Base-by-base conservation (phyloP, 1,140 invertebrate species). In the Choristoneura fumiferana region DNA sequence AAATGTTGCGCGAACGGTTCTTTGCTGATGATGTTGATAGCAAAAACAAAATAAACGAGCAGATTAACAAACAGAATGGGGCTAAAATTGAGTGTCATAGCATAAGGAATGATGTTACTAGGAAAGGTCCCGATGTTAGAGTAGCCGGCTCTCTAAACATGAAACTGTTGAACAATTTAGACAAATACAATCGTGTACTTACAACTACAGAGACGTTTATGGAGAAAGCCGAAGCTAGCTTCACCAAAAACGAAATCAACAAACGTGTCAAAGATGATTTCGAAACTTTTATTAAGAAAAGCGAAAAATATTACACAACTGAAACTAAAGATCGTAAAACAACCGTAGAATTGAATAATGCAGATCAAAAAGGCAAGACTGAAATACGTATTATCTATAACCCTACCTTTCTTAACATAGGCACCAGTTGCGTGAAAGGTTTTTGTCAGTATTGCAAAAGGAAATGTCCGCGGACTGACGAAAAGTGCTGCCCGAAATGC, bases 371-470 rank as follows among this genome's bases (percentile, higher is more conserved):
- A 61, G 78, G 78, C 0, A 80, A 86, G 43, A 90, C 89, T 0
- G 88, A 90, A 58, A 82, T 90, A 34, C 69, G 85, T 22, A 90
- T 90, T 4, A 78, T 90, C 39, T 90, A 90, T 37, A 90, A 90
- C 58, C 89, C 89, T 0, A 89, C 88, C 0, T 90, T 90, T 52
- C 73, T 73, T 10, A 67, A 71, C 0, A 76, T 71, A 0, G 69
- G 71, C 0, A 54, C 67, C 1, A 64, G 62, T 1, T 69, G 58
- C 40, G 29, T 76, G 0, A 65, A 63, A 65, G 79, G 84, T 4
- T 78, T 78, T 33, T 88, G 85, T 55, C 68, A 73, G 12, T 84
- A 69, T 35, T 89, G 85, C 62, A 69, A 64, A 8, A 61, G 69
- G 8, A 63, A 73, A 0, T 87, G 86, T 58, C 77, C 80, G 0